Base-by-base conservation (phyloP, 2,888 invertebrate species). In the Pomacea canaliculata region DNA sequence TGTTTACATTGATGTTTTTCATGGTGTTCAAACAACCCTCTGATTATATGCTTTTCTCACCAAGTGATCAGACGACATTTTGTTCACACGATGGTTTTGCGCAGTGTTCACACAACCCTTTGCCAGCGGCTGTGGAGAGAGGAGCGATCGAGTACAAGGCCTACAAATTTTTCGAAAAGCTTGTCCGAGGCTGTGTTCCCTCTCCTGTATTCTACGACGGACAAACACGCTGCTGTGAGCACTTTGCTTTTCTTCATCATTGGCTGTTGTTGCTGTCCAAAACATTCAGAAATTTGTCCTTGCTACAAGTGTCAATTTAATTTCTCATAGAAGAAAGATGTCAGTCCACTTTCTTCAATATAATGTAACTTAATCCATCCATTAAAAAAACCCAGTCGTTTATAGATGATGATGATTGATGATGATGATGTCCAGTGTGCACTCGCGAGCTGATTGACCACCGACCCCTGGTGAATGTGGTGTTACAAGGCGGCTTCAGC, bases 391-490 rank as follows among this genome's bases (percentile, higher is more conserved):
- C 7, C 7, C 63, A 23, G 19, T 16, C 10, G 10, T 63, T 63
- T 56, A 23, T 23, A 16, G 51, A 56, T 56, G 12, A 13, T 56
- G 12, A 37, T n/a, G 60, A n/a, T 60, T 63, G 10, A 12, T 12
- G 10, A 56, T 16, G 51, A 16, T 16, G 12, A 56, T 56, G 51
- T 37, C 37, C 51, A 70, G 70, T 70, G 70, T 70, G 70, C 37
- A 70, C 70, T 10, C 8, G 13, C 5, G 70, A 70, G 37, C 59
- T 70, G 70, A 59, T 59, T 13, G 70, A 37, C 19, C 51, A 51
- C 70, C 70, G 27, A 12, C 27, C 59, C 8, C 37, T 70, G 56
- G 9, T 59, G 13, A 59, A 70, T 4, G 59, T 56, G n/a, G 10
- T 70, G 18, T 23, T 70, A 23, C 27, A 19, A 7, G 60, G 60